A percentile compares a stretch with the other conserved stretches of the same genome.
Conservation (phyloP, 2,113 vertebrate genomes). For the Tachysurus vachellii region DNA sequence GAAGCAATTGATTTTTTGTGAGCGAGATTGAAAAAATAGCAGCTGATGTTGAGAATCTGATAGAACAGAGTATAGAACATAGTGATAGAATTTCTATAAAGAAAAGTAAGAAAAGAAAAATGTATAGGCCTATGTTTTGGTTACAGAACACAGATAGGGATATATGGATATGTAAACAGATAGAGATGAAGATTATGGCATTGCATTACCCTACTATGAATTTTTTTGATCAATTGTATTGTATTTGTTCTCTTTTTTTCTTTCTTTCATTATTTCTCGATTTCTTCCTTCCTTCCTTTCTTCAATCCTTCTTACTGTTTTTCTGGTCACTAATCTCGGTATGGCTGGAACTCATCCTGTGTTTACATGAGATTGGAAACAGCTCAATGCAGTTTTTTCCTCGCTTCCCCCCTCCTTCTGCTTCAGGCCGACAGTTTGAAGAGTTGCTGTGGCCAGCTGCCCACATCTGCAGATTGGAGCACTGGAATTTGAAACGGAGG, state of each 20-base stretch:
- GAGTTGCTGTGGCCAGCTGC: constrained; percentile 64
- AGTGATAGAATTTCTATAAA: background rate
- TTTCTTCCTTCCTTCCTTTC: background rate
- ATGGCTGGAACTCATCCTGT: constrained; percentile 44
- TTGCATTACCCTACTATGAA: background rate
- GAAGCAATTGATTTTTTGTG: background rate
- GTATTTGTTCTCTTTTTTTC: background rate
- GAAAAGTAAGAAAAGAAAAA: background rate
- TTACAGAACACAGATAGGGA: background rate
- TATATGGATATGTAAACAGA: background rate
- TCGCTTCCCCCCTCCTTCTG: constrained; percentile 39
- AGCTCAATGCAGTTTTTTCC: constrained; percentile 32
- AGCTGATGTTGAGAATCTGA: background rate
- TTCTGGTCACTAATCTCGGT: constrained; percentile 13
- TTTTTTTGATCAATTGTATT: background rate
- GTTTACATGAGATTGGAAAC: constrained; percentile 53
- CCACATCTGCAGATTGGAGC: constrained; percentile 66
- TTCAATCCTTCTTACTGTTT: constrained; percentile 7
- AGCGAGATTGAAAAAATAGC: background rate
- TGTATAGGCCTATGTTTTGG: background rate
- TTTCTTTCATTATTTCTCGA: background rate
- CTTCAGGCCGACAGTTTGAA: constrained; percentile 56
- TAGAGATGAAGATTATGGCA: background rate
- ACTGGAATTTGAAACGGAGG: constrained; percentile 68
- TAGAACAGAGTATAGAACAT: background rate